phyloP scores from a whole-genome alignment of 2,113 vertebrate species.

The Rhinolophus ferrumequinum region DNA sequence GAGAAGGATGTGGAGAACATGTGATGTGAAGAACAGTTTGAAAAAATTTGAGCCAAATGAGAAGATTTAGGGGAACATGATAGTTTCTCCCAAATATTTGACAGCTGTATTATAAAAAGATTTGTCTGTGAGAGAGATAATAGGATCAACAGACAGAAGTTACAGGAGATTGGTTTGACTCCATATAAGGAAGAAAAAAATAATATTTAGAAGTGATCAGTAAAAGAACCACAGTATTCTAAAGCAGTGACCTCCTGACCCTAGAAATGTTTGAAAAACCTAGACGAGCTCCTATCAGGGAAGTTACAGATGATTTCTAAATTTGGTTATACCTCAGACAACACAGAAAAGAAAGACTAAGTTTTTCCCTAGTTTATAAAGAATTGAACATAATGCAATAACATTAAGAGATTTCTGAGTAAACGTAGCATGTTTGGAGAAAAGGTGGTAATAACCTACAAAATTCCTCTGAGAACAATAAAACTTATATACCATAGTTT shows the following conservation, averaged over 20 bases:
- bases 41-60: not conserved
- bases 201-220: not conserved
- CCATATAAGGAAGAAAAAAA: not conserved
- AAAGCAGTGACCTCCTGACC: not conserved
- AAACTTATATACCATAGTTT: not conserved
- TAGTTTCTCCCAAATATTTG: not conserved
- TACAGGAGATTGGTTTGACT: not conserved
- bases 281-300: not conserved
- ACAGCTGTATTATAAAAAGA: conserved; percentile 39
- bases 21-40: not conserved
- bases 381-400: not conserved
- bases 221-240: not conserved
- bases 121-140: not conserved
- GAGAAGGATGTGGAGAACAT: not conserved
- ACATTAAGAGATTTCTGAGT: conserved; percentile 25
- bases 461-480: conserved; percentile 29
- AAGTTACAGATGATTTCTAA: not conserved
- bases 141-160: not conserved
- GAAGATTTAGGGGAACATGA: not conserved
- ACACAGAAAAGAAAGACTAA: conserved; percentile 14
- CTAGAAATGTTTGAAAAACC: not conserved
- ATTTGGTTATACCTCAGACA: not conserved
- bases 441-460: conserved; percentile 1
- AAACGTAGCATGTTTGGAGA: not conserved
- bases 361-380: conserved; percentile 45